Evolutionary conservation across 1,140 invertebrate genomes (phyloP).

Genomic region (Drosophila ambigua): DNA sequence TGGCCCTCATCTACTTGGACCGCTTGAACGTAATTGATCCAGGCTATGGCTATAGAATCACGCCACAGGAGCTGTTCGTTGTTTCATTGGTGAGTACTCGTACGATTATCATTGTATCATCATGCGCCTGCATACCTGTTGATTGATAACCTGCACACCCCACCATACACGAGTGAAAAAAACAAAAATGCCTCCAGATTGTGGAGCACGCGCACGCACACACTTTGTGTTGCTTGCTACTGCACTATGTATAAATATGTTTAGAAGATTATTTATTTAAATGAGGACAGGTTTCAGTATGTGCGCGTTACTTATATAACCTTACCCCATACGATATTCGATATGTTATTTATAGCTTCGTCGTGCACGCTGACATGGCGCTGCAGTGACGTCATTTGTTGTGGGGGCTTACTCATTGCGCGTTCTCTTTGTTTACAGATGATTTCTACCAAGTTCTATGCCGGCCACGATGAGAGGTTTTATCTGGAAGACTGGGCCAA

Average conservation of each 20-base stretch:
- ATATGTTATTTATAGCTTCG: background rate
- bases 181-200: conserved; percentile 14
- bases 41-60: conserved; percentile 91
- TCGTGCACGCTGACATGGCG: conserved; percentile 1
- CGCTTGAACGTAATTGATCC: conserved; percentile 91
- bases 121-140: conserved; percentile 53
- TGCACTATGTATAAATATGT: too few species aligned
- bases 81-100: conserved; percentile 91
- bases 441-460: conserved; percentile 97
- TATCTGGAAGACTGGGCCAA: conserved; percentile 95
- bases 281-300: too few species aligned
- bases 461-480: conserved; percentile 95
- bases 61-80: conserved; percentile 95
- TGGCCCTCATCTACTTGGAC: conserved; percentile 95
- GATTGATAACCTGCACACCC: conserved; percentile 50
- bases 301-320: too few species aligned
- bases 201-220: too few species aligned
- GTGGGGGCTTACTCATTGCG: conserved; percentile 10
- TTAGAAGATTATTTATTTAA: too few species aligned
- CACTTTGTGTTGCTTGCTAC: too few species aligned
- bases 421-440: conserved; percentile 87
- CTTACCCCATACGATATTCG: background rate
- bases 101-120: background rate
- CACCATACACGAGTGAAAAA: conserved; percentile 6
- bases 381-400: conserved; percentile 35